A percentile compares a stretch with the other conserved stretches of the same genome.
Conservation (phyloP, 1,140 invertebrate species). For the Physella acuta region DNA sequence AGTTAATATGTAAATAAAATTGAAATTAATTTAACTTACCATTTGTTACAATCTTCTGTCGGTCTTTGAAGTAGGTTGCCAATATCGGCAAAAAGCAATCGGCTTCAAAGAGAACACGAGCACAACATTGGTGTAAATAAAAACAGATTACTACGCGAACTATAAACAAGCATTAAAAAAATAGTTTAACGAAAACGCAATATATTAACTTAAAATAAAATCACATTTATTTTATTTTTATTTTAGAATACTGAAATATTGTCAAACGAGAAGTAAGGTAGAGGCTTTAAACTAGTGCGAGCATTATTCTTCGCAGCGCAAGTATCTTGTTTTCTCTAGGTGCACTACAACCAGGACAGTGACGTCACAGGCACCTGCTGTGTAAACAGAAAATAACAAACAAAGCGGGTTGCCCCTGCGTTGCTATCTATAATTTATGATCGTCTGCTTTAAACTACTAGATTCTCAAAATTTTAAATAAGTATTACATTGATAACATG, state of each 20-base stretch:
- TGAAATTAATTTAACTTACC: background rate
- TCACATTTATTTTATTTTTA: background rate
- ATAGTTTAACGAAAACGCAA: too few relatives aligned
- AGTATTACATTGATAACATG: too few relatives aligned
- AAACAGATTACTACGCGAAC: conserved; percentile 46
- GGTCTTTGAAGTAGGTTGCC: background rate
- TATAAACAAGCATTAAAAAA: conserved; percentile 26
- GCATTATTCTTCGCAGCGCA: conserved; percentile 1
- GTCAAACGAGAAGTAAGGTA: background rate
- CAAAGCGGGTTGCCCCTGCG: background rate
- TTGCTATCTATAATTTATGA: background rate
- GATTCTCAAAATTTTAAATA: too few relatives aligned
- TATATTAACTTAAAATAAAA: too few relatives aligned
- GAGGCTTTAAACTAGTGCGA: background rate
- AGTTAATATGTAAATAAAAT: background rate
- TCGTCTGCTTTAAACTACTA: too few relatives aligned
- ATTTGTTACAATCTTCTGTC: background rate
- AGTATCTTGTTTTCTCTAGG: conserved; percentile 41
- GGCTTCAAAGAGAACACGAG: conserved; percentile 45
- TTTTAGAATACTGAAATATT: background rate
- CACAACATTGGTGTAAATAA: conserved; percentile 44
- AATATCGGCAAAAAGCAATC: conserved; percentile 11
- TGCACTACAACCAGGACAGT: conserved; percentile 30
- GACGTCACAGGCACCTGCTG: conserved; percentile 53
- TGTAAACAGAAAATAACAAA: conserved; percentile 54